Base-by-base conservation (phyloP, 2,888 invertebrate genomes). In the Trissolcus brochymenae region DNA sequence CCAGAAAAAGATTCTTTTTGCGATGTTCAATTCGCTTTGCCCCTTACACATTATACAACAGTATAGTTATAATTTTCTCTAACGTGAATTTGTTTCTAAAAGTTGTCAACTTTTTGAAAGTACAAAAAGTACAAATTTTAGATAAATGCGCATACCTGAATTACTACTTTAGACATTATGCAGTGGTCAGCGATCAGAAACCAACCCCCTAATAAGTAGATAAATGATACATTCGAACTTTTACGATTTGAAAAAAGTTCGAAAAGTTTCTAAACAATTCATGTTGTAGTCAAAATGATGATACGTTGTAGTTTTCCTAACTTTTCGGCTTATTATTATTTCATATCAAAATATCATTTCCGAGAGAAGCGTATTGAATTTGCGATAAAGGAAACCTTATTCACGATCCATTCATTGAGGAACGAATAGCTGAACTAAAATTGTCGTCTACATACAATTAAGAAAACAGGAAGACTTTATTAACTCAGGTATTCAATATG, bases 1-100 rank as follows among this genome's bases (percentile, higher is more conserved):
- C 85, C 84, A 86, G 6, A 53, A 73, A 11, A 85, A 75, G 4
- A 84, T 78, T 51, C 71, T 56, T n/a, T 78, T 79, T 0, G 84
- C 81, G 4, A 76, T 60, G 25, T 84, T 81, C 16, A 86, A 80
- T 0, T 81, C 78, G 19, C 79, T 66, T 62, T 82, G 82, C 6
- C 57, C 79, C 81, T 82, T 46, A 56, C 59, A 55, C 51, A 59
- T 49, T 6, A 40, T 7, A 21, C 49, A 68, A 60, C 19, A 14
- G 29, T 4, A 59, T 4, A 54, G 35, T 7, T 60, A 53, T 53
- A 11, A 54, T 68, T 14, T 54, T 35, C 14, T 49, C 14, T 6
- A 3, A 14, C 6, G 9, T 17, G 14, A 60, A 13, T 54, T 53
- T 46, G 46, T 41, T 49, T 13, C 4, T 7, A 13, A 51, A 51